Base-by-base conservation (phyloP, 1,140 invertebrate genomes). In the Pantala flavescens region DNA sequence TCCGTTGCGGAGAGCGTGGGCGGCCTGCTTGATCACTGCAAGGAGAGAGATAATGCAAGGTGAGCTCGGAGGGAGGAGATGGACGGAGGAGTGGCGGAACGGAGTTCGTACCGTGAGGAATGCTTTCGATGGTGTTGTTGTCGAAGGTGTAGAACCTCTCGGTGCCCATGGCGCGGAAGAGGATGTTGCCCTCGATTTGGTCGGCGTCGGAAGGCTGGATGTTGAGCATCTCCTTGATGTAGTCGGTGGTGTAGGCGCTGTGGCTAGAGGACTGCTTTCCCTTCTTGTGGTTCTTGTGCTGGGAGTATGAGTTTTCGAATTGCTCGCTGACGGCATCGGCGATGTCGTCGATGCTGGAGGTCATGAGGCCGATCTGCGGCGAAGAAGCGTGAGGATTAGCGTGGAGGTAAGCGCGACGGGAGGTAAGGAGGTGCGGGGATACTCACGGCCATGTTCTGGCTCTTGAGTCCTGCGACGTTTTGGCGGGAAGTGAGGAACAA, bases 121-220 rank as follows among this genome's bases (percentile, higher is more conserved):
- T 70, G 43, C 82, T 77, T 42, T 86, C 79, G 0, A 90, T 75
- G 10, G 86, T 85, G 24, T 84, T 77, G 76, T 87, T 86, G 78
- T 87, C 86, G 73, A 89, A 86, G 2, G 88, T 78, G 28, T 85
- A 84, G 75, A 86, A 86, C 74, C 81, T 77, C 74, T 84, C 81
- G 9, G 79, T 78, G 73, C 83, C 84, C 55, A 82, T 76, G 5
- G 82, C 70, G 49, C 84, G 81, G 0, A 84, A 23, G 23, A 84
- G 81, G 5, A 90, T 23, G 49, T 84, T 81, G 21, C 84, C 87
- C 83, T 90, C 89, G 0, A 90, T 73, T 74, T 86, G 84, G 77
- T 87, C 81, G 0, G 76, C n/a, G 75, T 85, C 77, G 3, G 86
- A 79, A 9, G 79, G 77, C 77, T 88, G 77, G 73, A 90, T 86